Percentiles rank a stretch among this genome's conserved stretches.
phyloP scores from a whole-genome alignment of 2,888 invertebrate species.

The Colletes collaris region DNA sequence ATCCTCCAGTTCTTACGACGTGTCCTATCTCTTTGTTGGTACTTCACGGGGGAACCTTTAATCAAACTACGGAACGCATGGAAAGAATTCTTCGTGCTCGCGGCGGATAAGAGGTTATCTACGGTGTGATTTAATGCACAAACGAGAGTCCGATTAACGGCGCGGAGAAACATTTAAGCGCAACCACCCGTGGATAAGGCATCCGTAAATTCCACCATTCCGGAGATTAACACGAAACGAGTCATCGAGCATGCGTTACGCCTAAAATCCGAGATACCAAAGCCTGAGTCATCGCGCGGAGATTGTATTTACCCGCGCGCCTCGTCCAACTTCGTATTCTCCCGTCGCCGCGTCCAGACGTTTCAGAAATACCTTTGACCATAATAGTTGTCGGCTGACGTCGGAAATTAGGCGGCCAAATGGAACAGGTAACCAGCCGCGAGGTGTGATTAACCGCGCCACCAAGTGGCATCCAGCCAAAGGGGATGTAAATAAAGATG shows the following conservation, averaged over 20 bases:
- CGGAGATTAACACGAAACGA: conserved; percentile 57
- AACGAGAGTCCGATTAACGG: conserved; percentile 7
- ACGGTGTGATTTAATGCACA: conserved; percentile 26
- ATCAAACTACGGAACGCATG: background rate
- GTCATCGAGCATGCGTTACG: conserved; percentile 65
- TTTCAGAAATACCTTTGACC: conserved; percentile 49
- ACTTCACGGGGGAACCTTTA: background rate
- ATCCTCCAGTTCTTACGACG: background rate
- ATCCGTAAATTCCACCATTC: conserved; percentile 39
- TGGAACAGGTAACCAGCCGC: conserved; percentile 28
- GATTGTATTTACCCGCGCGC: conserved; percentile 52
- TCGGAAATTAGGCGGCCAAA: conserved; percentile 17
- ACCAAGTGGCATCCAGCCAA: background rate
- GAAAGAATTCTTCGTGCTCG: conserved; percentile 1
- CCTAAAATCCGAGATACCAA: conserved; percentile 56
- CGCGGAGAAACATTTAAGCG: conserved; percentile 7
- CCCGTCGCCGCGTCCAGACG: conserved; percentile 29
- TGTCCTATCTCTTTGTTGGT: background rate
- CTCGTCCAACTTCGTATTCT: conserved; percentile 47
- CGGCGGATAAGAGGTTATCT: background rate
- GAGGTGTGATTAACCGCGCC: conserved; percentile 5
- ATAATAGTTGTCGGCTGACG: conserved; percentile 38
- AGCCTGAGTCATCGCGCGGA: conserved; percentile 60
- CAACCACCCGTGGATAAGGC: conserved; percentile 24
- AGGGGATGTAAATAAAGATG: conserved; percentile 8